Conservation (phyloP, 2,113 vertebrate species). For the Apistogramma diplotaenia region DNA sequence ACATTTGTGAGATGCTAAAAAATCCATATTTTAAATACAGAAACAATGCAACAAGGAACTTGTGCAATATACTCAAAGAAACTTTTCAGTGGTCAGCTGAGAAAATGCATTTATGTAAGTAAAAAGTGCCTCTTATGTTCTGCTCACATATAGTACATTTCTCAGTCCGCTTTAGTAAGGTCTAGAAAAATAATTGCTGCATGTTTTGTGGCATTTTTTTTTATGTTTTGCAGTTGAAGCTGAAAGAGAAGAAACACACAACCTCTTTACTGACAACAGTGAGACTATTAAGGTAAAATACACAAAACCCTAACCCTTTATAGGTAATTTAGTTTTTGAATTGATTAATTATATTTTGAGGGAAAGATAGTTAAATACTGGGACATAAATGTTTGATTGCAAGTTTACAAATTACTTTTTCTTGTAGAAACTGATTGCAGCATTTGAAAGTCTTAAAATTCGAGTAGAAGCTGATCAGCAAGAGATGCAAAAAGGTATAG, state of each 20-base stretch:
- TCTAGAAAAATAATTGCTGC: background rate
- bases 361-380: background rate
- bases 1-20: background rate
- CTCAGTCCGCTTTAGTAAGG: background rate
- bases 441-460: slow-evolving; percentile 84
- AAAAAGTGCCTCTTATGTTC: background rate
- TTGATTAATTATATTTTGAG: background rate
- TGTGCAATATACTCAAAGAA: slow-evolving; percentile 90
- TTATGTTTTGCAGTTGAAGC: slow-evolving; percentile 82
- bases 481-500: slow-evolving; percentile 82
- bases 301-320: background rate
- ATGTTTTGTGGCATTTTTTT: background rate
- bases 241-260: slow-evolving; percentile 89
- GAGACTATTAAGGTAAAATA: slow-evolving; percentile 83
- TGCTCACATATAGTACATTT: background rate
- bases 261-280: slow-evolving; percentile 81
- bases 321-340: background rate
- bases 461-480: slow-evolving; percentile 82
- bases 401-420: slow-evolving; percentile 6
- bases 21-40: slow-evolving; percentile 65
- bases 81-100: slow-evolving; percentile 84
- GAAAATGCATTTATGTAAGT: slow-evolving; percentile 89
- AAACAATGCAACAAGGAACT: slow-evolving; percentile 82
- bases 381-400: background rate
- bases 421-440: slow-evolving; percentile 82